phyloP scores from a whole-genome alignment of 2,113 vertebrate species.

The Caranx ignobilis region DNA sequence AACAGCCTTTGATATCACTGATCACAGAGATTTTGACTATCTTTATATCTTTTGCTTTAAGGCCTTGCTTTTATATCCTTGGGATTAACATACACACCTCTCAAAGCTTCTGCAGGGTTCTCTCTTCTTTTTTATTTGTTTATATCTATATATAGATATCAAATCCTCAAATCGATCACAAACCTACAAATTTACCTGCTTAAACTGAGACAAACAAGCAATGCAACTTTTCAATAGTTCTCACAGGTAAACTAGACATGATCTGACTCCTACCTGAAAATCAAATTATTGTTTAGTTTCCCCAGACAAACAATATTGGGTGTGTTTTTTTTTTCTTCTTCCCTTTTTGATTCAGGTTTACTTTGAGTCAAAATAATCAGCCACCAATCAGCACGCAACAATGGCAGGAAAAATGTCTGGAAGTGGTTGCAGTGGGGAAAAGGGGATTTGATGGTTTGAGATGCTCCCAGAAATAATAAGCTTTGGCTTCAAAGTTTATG shows the following conservation, averaged over 20 bases:
- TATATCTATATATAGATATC: slow-evolving; percentile 5
- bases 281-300: background rate
- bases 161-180: slow-evolving; percentile 8
- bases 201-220: slow-evolving; percentile 10
- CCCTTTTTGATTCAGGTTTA: slow-evolving; percentile 6
- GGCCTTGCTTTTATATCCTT: background rate
- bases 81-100: background rate
- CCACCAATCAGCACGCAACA: slow-evolving; percentile 8
- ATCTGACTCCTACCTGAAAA: background rate
- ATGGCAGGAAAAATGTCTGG: background rate
- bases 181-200: background rate
- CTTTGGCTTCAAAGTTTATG: slow-evolving; percentile 11
- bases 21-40: background rate
- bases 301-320: background rate
- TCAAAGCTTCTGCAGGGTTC: slow-evolving; percentile 4
- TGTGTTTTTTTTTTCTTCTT: too few relatives aligned
- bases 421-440: slow-evolving; percentile 15
- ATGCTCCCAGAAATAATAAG: slow-evolving; percentile 26
- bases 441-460: slow-evolving; percentile 8
- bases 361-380: slow-evolving; percentile 35
- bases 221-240: background rate
- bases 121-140: background rate
- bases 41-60: slow-evolving; percentile 2
- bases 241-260: background rate
- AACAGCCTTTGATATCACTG: slow-evolving; percentile 23